A percentile compares a stretch with the other conserved stretches of the same genome.
phyloP scores from a whole-genome alignment of 2,888 invertebrate species.

The Drosophila mimetica region DNA sequence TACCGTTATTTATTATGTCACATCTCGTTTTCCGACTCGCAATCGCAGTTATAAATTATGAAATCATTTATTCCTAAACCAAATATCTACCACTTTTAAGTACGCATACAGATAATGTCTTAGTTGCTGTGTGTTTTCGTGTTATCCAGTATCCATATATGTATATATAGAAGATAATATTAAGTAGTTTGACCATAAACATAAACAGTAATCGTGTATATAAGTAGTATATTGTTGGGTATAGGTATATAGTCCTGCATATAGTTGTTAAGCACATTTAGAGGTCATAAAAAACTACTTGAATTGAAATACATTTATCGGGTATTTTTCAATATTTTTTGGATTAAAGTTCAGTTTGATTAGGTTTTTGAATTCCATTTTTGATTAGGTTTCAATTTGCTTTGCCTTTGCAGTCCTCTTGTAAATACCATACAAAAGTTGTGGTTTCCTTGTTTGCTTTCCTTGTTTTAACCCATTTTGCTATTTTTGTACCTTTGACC shows the following conservation, averaged over 20 bases:
- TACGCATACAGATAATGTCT: conserved; percentile 69
- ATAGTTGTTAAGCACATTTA: conserved; percentile 68
- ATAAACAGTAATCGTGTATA: conserved; percentile 42
- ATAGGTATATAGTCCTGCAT: conserved; percentile 47
- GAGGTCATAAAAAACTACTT: conserved; percentile 74
- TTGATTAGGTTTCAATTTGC: conserved; percentile 20
- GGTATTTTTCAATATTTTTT: conserved; percentile 37
- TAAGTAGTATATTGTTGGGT: conserved; percentile 38
- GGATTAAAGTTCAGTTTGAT: conserved; percentile 27
- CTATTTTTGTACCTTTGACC: conserved; percentile 69
- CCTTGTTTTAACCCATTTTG: conserved; percentile 43
- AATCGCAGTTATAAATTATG: conserved; percentile 40
- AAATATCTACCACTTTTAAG: conserved; percentile 45
- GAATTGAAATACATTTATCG: conserved; percentile 43
- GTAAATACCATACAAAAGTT: conserved; percentile 70
- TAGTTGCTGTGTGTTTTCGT: conserved; percentile 42
- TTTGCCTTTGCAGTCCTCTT: conserved; percentile 41
- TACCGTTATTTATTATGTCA: conserved; percentile 45
- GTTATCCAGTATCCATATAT: conserved; percentile 46
- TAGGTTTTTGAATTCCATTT: conserved; percentile 5
- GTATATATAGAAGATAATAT: conserved; percentile 45
- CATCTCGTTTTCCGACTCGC: conserved; percentile 25
- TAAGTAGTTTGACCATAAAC: conserved; percentile 48
- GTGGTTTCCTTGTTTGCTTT: conserved; percentile 33
- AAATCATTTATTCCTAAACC: conserved; percentile 54